Evolutionary conservation across 2,113 vertebrate genomes (phyloP).

Genomic region (Oncorhynchus keta): DNA sequence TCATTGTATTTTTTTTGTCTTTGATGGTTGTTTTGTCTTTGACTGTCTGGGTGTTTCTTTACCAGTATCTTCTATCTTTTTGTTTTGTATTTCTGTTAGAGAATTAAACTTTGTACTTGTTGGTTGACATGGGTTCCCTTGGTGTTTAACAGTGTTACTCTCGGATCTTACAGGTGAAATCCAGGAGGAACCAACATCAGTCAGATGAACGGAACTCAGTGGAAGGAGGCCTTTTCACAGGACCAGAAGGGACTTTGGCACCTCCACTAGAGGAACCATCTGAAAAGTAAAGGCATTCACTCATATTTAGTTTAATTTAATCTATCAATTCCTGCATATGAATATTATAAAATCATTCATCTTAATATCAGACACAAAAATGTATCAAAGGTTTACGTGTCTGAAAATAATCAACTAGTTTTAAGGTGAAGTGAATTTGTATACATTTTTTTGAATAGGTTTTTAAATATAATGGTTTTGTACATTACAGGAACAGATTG

Average conservation of each 20-base stretch:
- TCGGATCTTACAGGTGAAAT: conserved; percentile 58
- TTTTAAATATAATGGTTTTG: background rate
- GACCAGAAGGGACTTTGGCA: conserved; percentile 49
- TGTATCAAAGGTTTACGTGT: too few relatives aligned
- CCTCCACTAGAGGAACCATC: conserved; percentile 58
- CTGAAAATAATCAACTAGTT: too few relatives aligned
- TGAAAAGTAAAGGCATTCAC: conserved; percentile 63
- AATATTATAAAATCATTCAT: too few relatives aligned
- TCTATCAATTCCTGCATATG: too few relatives aligned
- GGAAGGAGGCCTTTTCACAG: conserved; percentile 55
- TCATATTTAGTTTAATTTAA: too few relatives aligned
- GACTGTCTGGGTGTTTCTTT: background rate
- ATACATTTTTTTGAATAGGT: background rate
- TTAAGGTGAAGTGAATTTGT: background rate
- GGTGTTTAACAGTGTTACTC: background rate
- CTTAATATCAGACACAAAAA: too few relatives aligned
- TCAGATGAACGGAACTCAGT: conserved; percentile 40
- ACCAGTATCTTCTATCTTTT: background rate
- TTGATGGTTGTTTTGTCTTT: background rate
- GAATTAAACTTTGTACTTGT: background rate
- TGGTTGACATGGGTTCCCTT: too few relatives aligned
- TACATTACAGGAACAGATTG: conserved; percentile 64
- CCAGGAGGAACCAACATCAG: conserved; percentile 47
- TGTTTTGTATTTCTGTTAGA: background rate
- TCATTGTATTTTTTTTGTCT: background rate